Evolutionary conservation across 2,113 vertebrate genomes (phyloP).

Genomic region (Phodopus roborovskii): DNA sequence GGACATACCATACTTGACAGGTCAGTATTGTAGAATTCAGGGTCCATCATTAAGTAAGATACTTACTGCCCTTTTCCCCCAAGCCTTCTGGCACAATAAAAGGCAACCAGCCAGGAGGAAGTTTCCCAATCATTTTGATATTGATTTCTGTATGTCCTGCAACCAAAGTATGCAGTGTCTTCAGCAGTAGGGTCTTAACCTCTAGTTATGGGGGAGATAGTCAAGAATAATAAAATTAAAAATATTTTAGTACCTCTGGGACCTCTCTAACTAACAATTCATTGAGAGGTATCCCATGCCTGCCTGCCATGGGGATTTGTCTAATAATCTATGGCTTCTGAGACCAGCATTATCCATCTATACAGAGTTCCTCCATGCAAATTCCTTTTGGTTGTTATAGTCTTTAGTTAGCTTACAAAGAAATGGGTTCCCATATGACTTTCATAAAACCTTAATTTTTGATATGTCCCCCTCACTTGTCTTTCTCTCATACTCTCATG

Average conservation of each 20-base stretch:
- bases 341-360: neutral
- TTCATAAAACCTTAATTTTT: neutral
- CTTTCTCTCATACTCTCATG: neutral
- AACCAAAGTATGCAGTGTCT: neutral
- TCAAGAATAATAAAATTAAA: neutral
- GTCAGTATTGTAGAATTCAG: neutral
- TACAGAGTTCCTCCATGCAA: neutral
- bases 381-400: neutral
- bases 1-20: neutral
- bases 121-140: neutral
- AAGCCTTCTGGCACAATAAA: neutral
- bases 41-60: neutral
- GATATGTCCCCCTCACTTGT: neutral
- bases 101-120: neutral
- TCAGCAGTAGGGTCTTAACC: neutral
- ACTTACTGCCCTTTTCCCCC: neutral
- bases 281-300: neutral
- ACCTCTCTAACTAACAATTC: neutral
- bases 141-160: neutral
- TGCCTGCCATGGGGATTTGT: neutral
- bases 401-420: neutral
- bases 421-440: neutral
- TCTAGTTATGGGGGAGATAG: neutral
- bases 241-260: neutral
- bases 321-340: neutral